phyloP scores from a whole-genome alignment of 2,888 invertebrate genomes.

The Sussaba pulchella region DNA sequence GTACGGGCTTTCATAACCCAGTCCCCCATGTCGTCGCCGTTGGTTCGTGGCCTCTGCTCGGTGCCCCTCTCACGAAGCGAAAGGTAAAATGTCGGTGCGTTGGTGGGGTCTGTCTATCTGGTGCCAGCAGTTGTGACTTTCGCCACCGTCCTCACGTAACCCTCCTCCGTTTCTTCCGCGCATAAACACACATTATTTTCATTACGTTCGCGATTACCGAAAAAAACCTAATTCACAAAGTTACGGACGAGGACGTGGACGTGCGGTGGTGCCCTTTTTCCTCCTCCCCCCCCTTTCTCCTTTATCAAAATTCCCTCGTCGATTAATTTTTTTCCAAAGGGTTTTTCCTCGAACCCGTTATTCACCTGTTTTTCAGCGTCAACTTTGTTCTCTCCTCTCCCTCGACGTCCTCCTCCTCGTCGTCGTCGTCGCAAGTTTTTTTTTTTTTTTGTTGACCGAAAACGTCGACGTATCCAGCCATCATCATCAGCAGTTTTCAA shows the following conservation, averaged over 20 bases:
- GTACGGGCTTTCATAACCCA: no score
- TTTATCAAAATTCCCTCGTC: conserved; percentile 42
- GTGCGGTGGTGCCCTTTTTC: conserved; percentile 15
- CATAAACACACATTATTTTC: conserved; percentile 28
- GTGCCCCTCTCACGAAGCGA: conserved; percentile 70
- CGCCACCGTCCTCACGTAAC: conserved; percentile 72
- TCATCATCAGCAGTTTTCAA: no score
- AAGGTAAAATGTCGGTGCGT: conserved; percentile 87
- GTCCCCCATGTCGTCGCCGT: neutral
- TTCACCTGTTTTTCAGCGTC: conserved; percentile 57
- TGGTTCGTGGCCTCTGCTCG: conserved; percentile 49
- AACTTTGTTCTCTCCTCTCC: no score
- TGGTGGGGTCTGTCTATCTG: conserved; percentile 81
- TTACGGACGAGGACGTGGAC: conserved; percentile 10
- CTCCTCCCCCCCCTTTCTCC: neutral
- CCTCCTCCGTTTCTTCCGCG: conserved; percentile 58
- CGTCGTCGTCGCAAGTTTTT: neutral
- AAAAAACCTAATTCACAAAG: conserved; percentile 3
- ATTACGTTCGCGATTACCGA: conserved; percentile 35
- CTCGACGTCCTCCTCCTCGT: conserved; percentile 20
- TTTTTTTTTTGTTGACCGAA: no score
- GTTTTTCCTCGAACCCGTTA: conserved; percentile 53
- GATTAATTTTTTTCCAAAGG: conserved; percentile 35
- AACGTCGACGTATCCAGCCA: no score
- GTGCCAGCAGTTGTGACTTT: conserved; percentile 81